Percentiles rank a stretch among this genome's conserved stretches.
phyloP scores from a whole-genome alignment of 2,797 vertebrate genomes.

The Cephalopachus bancanus region DNA sequence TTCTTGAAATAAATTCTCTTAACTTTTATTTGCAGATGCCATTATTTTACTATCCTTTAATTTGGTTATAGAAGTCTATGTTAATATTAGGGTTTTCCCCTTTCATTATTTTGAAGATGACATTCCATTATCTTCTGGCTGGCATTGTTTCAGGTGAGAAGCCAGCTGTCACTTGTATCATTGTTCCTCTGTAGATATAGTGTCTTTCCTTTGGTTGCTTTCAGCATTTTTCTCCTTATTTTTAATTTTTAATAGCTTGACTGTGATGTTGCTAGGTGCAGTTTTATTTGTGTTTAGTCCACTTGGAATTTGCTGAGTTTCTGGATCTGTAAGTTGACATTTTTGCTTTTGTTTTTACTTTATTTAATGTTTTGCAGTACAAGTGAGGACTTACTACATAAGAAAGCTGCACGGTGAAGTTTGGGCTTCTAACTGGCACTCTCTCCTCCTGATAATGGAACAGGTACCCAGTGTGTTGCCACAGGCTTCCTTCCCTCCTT shows the following conservation, averaged over 20 bases:
- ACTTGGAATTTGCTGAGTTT: neutral
- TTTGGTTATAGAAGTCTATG: neutral
- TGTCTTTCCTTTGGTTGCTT: neutral
- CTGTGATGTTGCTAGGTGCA: neutral
- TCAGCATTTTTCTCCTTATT: neutral
- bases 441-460: no score
- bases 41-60: neutral
- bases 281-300: neutral
- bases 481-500: no score
- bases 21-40: neutral
- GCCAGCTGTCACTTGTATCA: neutral
- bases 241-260: conserved; percentile 45
- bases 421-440: no score
- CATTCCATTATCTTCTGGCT: neutral
- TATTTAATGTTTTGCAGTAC: no score
- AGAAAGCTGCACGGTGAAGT: no score
- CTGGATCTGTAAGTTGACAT: neutral
- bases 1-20: neutral
- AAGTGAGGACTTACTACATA: no score
- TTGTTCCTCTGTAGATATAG: neutral
- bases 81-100: neutral
- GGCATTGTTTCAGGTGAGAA: neutral
- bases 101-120: neutral
- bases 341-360: neutral
- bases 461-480: no score